Evolutionary conservation across 2,797 vertebrate species (phyloP).

Genomic region (Cirrhinus molitorella): DNA sequence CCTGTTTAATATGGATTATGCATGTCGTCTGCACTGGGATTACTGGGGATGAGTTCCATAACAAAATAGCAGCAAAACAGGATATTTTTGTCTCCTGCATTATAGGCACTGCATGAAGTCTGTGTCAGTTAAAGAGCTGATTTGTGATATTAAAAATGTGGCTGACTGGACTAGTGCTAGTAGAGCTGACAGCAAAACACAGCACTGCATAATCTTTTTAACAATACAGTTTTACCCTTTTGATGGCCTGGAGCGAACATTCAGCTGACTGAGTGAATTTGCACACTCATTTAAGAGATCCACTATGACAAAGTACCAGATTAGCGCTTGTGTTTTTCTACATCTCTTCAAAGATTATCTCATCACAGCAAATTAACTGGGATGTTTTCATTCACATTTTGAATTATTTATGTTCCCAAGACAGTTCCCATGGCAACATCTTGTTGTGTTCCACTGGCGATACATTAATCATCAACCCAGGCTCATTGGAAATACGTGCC

Average conservation of each 20-base stretch:
- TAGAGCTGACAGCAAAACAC: slow-evolving; percentile 24
- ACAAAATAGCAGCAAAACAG: slow-evolving; percentile 46
- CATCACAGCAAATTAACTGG: slow-evolving; percentile 38
- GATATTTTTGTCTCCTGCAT: slow-evolving; percentile 37
- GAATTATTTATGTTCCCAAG: slow-evolving; percentile 30
- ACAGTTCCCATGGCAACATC: slow-evolving; percentile 41
- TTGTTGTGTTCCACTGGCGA: slow-evolving; percentile 28
- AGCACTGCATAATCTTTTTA: slow-evolving; percentile 29
- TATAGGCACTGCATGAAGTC: slow-evolving; percentile 2
- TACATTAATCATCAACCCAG: slow-evolving; percentile 33
- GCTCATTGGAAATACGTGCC: neutral
- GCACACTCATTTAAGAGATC: slow-evolving; percentile 40
- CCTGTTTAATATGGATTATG: slow-evolving; percentile 65
- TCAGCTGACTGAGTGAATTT: slow-evolving; percentile 24
- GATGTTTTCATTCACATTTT: slow-evolving; percentile 47
- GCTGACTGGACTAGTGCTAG: slow-evolving; percentile 36
- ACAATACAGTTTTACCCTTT: slow-evolving; percentile 35
- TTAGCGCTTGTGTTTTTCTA: slow-evolving; percentile 28
- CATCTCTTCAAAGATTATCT: slow-evolving; percentile 37
- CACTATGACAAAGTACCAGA: slow-evolving; percentile 41
- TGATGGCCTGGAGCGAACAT: slow-evolving; percentile 22
- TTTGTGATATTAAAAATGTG: slow-evolving; percentile 29
- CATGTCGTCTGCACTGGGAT: slow-evolving; percentile 53
- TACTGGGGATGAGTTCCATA: slow-evolving; percentile 46
- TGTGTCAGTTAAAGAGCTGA: slow-evolving; percentile 23